Evolutionary conservation across 2,113 vertebrate genomes (phyloP).

Genomic region (Galeopterus variegatus): DNA sequence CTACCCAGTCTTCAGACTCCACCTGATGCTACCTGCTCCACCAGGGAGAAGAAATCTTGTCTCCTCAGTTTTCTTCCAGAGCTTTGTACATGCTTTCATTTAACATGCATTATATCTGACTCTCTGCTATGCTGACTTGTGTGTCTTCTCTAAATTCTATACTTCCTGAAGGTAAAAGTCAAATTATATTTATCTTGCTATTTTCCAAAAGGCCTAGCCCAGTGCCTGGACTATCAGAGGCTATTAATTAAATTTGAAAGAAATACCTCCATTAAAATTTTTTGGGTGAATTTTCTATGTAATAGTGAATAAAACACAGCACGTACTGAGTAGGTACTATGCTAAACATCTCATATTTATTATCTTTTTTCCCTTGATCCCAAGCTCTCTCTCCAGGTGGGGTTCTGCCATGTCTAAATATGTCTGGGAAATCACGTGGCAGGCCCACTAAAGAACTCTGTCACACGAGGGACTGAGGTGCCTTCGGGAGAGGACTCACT

Average conservation of each 20-base stretch:
- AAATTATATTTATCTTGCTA: not conserved
- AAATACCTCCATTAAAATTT: not conserved
- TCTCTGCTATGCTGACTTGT: rapidly evolving
- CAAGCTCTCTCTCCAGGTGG: not conserved
- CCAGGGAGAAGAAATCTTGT: not conserved
- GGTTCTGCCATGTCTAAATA: not conserved
- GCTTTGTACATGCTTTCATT: not conserved
- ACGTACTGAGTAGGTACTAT: no score
- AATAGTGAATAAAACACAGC: not conserved
- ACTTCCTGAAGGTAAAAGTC: not conserved
- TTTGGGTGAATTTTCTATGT: not conserved
- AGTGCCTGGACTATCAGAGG: not conserved
- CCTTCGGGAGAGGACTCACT: not conserved
- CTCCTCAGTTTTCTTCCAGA: rapidly evolving
- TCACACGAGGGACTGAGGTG: not conserved
- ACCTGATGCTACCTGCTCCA: not conserved
- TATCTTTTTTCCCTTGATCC: not conserved
- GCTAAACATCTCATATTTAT: not conserved
- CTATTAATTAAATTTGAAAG: not conserved
- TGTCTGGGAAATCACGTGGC: not conserved
- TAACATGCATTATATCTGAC: not conserved
- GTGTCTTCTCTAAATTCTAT: not conserved
- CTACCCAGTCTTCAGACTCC: not conserved
- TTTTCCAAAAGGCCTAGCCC: not conserved
- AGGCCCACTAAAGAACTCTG: rapidly evolving